Evolutionary conservation across 2,797 vertebrate species (phyloP).

Genomic region (Malurus splendens): DNA sequence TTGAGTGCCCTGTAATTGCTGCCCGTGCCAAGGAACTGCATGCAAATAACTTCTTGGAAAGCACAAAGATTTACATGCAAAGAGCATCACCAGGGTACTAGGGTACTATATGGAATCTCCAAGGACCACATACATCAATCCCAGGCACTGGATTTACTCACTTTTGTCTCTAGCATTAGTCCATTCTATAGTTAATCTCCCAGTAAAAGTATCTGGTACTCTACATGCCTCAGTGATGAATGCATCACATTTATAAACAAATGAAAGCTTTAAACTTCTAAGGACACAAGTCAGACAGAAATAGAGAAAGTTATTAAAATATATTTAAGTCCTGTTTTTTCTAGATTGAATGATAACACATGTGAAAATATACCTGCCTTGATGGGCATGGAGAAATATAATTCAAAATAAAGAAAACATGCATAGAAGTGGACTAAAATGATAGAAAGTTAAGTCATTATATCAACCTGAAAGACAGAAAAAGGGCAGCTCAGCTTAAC

Average conservation of each 20-base stretch:
- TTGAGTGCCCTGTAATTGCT: background rate
- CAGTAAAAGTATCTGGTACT: background rate
- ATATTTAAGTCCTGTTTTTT: background rate
- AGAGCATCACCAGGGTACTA: background rate
- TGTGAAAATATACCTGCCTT: background rate
- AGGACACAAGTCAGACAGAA: background rate
- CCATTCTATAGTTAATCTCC: background rate
- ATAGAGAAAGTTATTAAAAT: background rate
- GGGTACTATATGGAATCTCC: background rate
- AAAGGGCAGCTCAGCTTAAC: background rate
- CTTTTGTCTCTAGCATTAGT: background rate
- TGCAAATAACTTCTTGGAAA: background rate
- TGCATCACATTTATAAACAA: background rate
- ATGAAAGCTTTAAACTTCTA: background rate
- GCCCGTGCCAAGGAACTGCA: background rate
- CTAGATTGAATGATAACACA: background rate
- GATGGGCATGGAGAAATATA: background rate
- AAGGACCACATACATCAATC: background rate
- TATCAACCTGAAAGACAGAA: background rate
- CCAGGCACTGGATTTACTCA: background rate
- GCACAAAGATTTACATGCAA: background rate
- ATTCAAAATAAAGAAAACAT: background rate
- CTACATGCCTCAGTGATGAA: background rate
- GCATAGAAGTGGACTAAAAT: background rate
- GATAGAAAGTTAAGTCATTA: background rate